Percentiles rank a stretch among this genome's conserved stretches.
These are phyloP conservation scores for Pelmatolapia mariae DNA, from an alignment of 2,113 vertebrate genomes.

Conservation along the genomic window DNA sequence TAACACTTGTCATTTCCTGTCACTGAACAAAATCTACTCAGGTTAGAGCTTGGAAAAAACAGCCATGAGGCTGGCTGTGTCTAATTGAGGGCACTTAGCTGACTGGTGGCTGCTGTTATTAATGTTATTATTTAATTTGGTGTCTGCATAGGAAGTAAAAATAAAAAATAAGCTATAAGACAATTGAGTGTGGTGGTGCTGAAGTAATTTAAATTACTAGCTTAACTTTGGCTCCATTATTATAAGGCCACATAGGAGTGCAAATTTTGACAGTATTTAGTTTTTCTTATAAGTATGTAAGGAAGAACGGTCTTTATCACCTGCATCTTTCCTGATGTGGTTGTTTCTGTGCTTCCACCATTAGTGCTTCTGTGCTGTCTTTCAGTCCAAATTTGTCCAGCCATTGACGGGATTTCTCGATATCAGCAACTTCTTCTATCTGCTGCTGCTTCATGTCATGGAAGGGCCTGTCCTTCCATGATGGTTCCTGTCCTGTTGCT, in stretches of 20 bases:
- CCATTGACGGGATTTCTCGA: background rate
- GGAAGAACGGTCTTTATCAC: background rate
- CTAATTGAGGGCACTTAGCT: background rate
- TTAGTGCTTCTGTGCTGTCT: background rate
- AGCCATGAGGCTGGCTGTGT: background rate
- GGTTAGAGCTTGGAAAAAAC: background rate
- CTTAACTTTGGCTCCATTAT: background rate
- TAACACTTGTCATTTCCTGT: conserved; percentile 34
- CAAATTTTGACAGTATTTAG: background rate
- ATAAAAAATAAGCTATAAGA: background rate
- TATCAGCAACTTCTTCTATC: background rate
- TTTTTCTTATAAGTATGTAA: background rate
- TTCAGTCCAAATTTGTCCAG: background rate
- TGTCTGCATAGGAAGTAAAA: background rate
- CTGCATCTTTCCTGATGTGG: background rate
- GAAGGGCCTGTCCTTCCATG: no score
- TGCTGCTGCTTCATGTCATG: no score
- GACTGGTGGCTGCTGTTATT: background rate
- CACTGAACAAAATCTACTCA: background rate
- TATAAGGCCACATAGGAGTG: background rate
- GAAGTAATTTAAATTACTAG: background rate
- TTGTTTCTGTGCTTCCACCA: background rate
- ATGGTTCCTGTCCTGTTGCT: no score
- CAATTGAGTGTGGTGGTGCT: background rate
- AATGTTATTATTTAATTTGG: background rate